Conservation (phyloP, 2,888 invertebrate species). For the Amphimallon solstitiale region DNA sequence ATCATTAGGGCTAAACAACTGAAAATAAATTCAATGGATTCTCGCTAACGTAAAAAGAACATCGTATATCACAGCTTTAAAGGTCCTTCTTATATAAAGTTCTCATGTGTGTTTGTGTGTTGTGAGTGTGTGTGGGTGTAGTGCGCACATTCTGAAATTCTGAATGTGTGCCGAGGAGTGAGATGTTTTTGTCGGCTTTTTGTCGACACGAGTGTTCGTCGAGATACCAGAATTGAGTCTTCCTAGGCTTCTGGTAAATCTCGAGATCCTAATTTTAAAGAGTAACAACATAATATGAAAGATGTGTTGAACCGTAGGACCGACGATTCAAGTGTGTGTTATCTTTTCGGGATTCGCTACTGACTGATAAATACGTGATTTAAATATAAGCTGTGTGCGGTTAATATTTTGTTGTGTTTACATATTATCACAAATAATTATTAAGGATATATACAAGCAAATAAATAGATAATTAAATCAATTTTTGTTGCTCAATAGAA, state of each 20-base stretch:
- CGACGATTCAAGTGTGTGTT: constrained; percentile 13
- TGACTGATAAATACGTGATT: constrained; percentile 10
- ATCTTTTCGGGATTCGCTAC: constrained; percentile 11
- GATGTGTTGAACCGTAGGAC: constrained; percentile 25
- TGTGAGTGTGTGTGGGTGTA: constrained; percentile 1
- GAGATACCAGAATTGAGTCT: constrained; percentile 39
- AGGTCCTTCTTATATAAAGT: constrained; percentile 6
- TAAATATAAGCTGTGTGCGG: not conserved
- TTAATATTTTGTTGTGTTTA: not conserved
- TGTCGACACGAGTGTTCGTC: constrained; percentile 27
- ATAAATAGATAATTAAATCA: no score
- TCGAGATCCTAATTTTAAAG: constrained; percentile 38
- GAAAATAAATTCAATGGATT: no score
- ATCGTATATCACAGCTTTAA: constrained; percentile 12
- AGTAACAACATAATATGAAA: constrained; percentile 35
- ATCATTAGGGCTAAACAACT: no score
- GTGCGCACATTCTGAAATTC: not conserved
- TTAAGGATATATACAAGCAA: no score
- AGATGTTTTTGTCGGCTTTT: constrained; percentile 37
- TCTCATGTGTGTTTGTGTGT: not conserved
- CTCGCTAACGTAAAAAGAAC: constrained; percentile 4
- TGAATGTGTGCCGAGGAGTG: not conserved
- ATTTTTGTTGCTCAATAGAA: no score
- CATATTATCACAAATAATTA: not conserved
- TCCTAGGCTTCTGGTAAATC: constrained; percentile 32